Base-by-base conservation (phyloP, 2,797 vertebrate species). In the Tenualosa thibaudeaui region DNA sequence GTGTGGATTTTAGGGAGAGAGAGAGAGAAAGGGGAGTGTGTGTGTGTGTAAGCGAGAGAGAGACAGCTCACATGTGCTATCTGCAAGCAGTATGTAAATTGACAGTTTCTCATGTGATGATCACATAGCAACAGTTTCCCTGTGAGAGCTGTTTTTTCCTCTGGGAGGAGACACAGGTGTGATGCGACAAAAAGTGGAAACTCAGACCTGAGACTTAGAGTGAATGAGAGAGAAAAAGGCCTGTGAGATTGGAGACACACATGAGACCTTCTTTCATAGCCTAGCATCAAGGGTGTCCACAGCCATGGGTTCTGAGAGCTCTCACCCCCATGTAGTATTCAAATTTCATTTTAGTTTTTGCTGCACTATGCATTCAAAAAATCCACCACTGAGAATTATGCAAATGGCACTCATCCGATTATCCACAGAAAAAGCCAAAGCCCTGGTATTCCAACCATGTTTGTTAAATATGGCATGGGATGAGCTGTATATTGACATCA, bases 331-430 rank as follows among this genome's bases (percentile, higher is more conserved):
- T 22, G 50, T 43, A 68, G 68, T 60, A 26, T 37, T 53, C 65
- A 46, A 31, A 46, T 88, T 49, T 49, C 31, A 84, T 68, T 81
- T 43, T 8, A 19, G 71, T 46, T 46, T 17, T 46, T 78, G 56
- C 58, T 81, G 53, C 19, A 56, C 75, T 54, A 49, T 71, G 83
- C 71, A 58, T 65, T 65, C 81, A 87, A 81, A 85, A 9, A 12
- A 51, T 85, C 43, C 82, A 53, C 22, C 49, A 68, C 22, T 7
- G 49, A 24, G 31, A 86, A 87, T 84, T 81, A 84, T 58, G 68
- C 68, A 84, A 84, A 87, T 84, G 17, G 37, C 2, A 17, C 49
- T 81, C 50, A 86, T 86, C 62, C 19, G 50, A 85, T 88, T 83
- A 86, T 83, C 86, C 62, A 84, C 51, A 82, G 81, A 24, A 62